These are phyloP conservation scores for Octodon degus DNA, from an alignment of 2,113 vertebrate genomes.

Conservation along the genomic window DNA sequence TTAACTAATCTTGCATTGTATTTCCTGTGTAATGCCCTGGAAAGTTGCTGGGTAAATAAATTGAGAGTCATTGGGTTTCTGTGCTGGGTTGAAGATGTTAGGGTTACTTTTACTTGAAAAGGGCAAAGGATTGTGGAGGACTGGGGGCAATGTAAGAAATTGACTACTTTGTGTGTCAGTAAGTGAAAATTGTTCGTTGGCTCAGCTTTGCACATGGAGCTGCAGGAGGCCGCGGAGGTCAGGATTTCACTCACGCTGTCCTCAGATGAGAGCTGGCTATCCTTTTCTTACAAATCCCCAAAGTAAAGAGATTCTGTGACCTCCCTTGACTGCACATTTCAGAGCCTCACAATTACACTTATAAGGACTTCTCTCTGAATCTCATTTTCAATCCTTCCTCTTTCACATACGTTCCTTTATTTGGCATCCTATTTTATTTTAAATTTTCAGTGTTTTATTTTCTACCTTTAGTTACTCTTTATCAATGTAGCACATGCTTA, in stretches of 20 bases:
- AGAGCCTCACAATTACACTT: slow-evolving; percentile 11
- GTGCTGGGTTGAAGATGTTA: not conserved
- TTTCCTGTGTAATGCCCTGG: not conserved
- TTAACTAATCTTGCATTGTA: not conserved
- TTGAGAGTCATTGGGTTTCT: slow-evolving; percentile 11
- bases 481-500: not conserved
- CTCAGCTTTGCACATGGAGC: slow-evolving; percentile 1
- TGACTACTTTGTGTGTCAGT: slow-evolving; percentile 9
- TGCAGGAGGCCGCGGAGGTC: slow-evolving; percentile 59
- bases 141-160: not conserved
- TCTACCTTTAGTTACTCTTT: not conserved
- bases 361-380: slow-evolving; percentile 13
- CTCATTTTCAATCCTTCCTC: slow-evolving; percentile 17
- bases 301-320: slow-evolving; percentile 36
- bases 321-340: slow-evolving; percentile 49
- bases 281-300: slow-evolving; percentile 64
- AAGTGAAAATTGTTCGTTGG: slow-evolving; percentile 62
- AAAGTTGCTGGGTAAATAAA: not conserved
- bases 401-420: slow-evolving; percentile 56
- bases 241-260: slow-evolving; percentile 45
- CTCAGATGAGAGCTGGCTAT: slow-evolving; percentile 44
- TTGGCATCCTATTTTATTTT: not conserved
- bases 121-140: slow-evolving; percentile 5
- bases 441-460: not conserved
- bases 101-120: not conserved